Conservation (phyloP, 2,797 vertebrate species). For the Carcharodon carcharias region DNA sequence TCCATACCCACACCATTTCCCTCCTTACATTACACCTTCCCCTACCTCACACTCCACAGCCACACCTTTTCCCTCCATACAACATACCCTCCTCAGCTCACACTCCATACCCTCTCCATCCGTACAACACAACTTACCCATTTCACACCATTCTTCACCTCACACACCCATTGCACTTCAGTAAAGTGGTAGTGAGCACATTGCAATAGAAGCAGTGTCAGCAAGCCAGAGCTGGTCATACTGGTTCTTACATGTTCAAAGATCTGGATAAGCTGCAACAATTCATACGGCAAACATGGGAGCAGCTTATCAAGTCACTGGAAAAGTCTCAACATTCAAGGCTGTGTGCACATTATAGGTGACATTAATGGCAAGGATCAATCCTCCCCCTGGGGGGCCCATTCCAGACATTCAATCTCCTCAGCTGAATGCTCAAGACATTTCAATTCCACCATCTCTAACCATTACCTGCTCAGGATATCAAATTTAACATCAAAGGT, state of each 20-base stretch:
- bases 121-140: neutral
- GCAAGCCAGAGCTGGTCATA: neutral
- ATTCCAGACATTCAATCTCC: neutral
- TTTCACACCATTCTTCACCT: too few relatives aligned
- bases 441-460: too few relatives aligned
- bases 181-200: neutral
- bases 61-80: too few relatives aligned
- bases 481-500: too few relatives aligned
- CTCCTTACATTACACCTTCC: too few relatives aligned
- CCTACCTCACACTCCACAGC: neutral
- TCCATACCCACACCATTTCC: too few relatives aligned
- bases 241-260: neutral
- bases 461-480: neutral
- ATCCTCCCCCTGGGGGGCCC: neutral
- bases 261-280: neutral
- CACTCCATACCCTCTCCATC: neutral
- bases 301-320: neutral
- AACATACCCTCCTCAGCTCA: neutral
- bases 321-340: neutral
- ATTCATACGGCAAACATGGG: neutral
- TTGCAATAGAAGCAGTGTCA: neutral
- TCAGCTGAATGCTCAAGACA: too few relatives aligned
- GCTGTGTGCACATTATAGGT: neutral
- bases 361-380: too few relatives aligned
- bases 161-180: neutral